phyloP scores from a whole-genome alignment of 1,140 invertebrate species.

The Agrypnia vestita region DNA sequence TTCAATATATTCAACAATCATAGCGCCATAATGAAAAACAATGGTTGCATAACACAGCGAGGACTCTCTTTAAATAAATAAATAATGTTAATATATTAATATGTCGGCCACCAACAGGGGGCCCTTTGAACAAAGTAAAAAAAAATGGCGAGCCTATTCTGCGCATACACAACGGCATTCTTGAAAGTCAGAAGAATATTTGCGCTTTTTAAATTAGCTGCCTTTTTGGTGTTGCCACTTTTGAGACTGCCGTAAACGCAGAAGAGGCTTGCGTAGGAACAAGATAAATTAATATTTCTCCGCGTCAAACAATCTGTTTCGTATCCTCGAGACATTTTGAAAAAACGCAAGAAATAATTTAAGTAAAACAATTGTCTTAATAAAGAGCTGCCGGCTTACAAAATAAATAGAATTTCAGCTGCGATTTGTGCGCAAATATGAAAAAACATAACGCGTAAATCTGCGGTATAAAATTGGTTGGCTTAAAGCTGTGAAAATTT shows the following conservation, averaged over 20 bases:
- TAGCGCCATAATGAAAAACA: constrained; percentile 49
- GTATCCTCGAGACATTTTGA: constrained; percentile 11
- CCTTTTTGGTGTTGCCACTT: neutral
- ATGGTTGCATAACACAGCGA: constrained; percentile 42
- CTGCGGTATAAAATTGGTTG: no score
- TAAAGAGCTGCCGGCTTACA: neutral
- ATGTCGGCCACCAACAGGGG: neutral
- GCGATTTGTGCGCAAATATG: no score
- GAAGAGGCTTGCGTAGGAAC: constrained; percentile 29
- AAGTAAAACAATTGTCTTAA: neutral
- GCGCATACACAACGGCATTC: neutral
- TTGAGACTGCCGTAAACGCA: neutral
- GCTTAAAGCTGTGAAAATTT: no score
- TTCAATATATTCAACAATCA: constrained; percentile 48
- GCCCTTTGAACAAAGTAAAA: constrained; percentile 38
- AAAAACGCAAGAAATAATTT: neutral
- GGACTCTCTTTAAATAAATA: constrained; percentile 43
- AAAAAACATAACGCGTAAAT: no score
- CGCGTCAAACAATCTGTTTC: neutral
- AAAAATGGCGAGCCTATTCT: neutral
- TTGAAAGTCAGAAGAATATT: constrained; percentile 1
- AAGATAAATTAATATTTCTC: constrained; percentile 5
- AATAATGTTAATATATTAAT: constrained; percentile 31
- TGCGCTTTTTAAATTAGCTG: neutral
- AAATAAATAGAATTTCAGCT: no score